Percentiles rank a stretch among this genome's conserved stretches.
These are phyloP conservation scores for Trialeurodes vaporariorum DNA, from an alignment of 1,140 invertebrate species.

Conservation along the genomic window DNA sequence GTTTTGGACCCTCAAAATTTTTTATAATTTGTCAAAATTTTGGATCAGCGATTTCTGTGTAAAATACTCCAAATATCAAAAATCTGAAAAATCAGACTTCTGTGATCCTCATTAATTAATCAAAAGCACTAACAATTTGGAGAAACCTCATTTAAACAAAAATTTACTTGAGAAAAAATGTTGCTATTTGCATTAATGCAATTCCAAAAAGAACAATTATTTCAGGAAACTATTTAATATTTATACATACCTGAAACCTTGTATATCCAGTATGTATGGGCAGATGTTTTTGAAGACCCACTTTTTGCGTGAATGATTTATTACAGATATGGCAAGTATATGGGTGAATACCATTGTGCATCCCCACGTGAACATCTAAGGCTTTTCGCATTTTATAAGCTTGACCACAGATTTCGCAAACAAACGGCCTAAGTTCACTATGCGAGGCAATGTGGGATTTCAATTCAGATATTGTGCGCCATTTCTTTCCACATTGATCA, in stretches of 20 bases:
- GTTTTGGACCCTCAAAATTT: too few species aligned
- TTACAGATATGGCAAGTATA: slow-evolving; percentile 61
- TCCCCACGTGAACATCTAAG: slow-evolving; percentile 42
- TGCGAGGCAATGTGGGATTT: slow-evolving; percentile 36
- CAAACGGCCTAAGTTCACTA: slow-evolving; percentile 35
- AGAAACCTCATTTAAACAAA: too few species aligned
- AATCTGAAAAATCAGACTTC: too few species aligned
- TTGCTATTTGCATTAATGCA: too few species aligned
- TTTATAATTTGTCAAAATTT: too few species aligned
- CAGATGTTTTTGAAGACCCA: slow-evolving; percentile 48
- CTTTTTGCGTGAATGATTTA: slow-evolving; percentile 61
- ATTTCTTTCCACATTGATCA: slow-evolving; percentile 34
- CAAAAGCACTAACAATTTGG: too few species aligned
- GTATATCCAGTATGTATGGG: slow-evolving; percentile 51
- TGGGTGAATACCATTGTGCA: slow-evolving; percentile 54
- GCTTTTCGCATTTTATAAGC: slow-evolving; percentile 26
- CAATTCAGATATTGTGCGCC: slow-evolving; percentile 33
- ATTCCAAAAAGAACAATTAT: too few species aligned
- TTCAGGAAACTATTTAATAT: too few species aligned
- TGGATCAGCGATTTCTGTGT: too few species aligned
- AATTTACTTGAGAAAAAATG: too few species aligned
- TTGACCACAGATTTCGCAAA: slow-evolving; percentile 50
- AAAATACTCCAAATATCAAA: too few species aligned
- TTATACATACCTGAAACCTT: slow-evolving; percentile 17
- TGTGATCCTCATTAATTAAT: too few species aligned